Conservation (phyloP, 2,888 invertebrate genomes). For the Hoplodrina ambigua region DNA sequence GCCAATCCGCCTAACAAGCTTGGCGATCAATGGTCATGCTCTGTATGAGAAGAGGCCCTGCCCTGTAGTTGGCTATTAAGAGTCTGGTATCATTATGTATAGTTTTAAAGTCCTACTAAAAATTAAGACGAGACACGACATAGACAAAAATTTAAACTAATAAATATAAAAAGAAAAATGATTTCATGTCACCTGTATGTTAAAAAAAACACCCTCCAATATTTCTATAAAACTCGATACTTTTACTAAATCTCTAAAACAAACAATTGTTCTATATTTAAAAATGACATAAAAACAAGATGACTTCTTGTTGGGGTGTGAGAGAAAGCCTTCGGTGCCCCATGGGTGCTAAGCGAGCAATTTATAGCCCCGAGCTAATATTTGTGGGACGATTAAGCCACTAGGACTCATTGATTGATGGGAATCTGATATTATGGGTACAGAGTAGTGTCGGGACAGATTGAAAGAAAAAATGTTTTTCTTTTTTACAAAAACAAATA, state of each 20-base stretch:
- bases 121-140: too few relatives aligned
- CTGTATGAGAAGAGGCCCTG: too few relatives aligned
- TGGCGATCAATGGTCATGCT: too few relatives aligned
- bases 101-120: too few relatives aligned
- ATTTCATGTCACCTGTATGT: neutral
- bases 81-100: too few relatives aligned
- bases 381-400: constrained; percentile 86
- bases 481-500: too few relatives aligned
- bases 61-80: too few relatives aligned
- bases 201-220: neutral
- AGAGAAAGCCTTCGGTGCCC: constrained; percentile 48
- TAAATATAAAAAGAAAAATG: neutral
- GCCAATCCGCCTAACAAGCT: too few relatives aligned
- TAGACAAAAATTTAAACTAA: too few relatives aligned
- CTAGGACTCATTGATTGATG: constrained; percentile 82
- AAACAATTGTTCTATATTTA: constrained; percentile 49
- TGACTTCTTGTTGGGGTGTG: constrained; percentile 42
- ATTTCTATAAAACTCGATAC: constrained; percentile 39
- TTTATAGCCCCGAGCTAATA: constrained; percentile 82
- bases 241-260: constrained; percentile 30
- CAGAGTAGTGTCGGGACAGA: constrained; percentile 67
- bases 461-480: neutral
- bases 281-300: constrained; percentile 41
- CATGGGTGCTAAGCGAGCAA: constrained; percentile 78
- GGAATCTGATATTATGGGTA: constrained; percentile 73